phyloP scores from a whole-genome alignment of 2,888 invertebrate species.

The Drosophila longiperda region DNA sequence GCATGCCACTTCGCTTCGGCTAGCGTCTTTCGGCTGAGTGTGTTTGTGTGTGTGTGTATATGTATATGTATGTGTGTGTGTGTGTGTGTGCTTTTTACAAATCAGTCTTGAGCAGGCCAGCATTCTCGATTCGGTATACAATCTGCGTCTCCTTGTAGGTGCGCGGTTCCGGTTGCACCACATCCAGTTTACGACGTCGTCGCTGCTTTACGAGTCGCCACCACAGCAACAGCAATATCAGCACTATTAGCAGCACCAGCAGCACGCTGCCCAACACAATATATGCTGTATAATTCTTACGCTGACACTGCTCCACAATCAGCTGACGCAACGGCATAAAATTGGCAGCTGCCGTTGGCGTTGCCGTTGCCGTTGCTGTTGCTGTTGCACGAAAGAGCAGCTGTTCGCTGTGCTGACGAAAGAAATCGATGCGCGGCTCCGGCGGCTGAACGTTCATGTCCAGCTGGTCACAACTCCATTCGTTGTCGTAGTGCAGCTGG shows the following conservation, averaged over 20 bases:
- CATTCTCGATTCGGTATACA: constrained; percentile 93
- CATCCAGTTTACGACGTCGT: constrained; percentile 87
- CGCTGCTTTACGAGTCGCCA: constrained; percentile 86
- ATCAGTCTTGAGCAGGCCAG: constrained; percentile 92
- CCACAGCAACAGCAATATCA: constrained; percentile 84
- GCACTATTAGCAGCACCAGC: constrained; percentile 84
- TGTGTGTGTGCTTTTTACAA: constrained; percentile 83
- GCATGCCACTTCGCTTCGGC: constrained; percentile 26
- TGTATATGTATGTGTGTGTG: constrained; percentile 20
- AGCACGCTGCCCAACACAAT: constrained; percentile 86
- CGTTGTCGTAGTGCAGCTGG: constrained; percentile 78
- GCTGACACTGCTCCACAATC: constrained; percentile 77
- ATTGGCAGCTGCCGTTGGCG: constrained; percentile 10
- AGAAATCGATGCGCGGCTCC: constrained; percentile 79
- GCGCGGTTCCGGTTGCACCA: constrained; percentile 92
- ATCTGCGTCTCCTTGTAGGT: constrained; percentile 94
- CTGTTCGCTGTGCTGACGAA: constrained; percentile 75
- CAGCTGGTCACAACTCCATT: constrained; percentile 78
- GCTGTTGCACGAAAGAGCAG: constrained; percentile 69
- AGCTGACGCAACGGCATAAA: constrained; percentile 77
- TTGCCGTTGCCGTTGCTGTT: background rate
- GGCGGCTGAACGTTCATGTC: constrained; percentile 69
- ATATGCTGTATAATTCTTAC: constrained; percentile 82
- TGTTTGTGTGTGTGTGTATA: constrained; percentile 34
- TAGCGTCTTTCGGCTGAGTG: constrained; percentile 73